Conservation (phyloP, 2,888 invertebrate species). For the Clistopyga incitator region DNA sequence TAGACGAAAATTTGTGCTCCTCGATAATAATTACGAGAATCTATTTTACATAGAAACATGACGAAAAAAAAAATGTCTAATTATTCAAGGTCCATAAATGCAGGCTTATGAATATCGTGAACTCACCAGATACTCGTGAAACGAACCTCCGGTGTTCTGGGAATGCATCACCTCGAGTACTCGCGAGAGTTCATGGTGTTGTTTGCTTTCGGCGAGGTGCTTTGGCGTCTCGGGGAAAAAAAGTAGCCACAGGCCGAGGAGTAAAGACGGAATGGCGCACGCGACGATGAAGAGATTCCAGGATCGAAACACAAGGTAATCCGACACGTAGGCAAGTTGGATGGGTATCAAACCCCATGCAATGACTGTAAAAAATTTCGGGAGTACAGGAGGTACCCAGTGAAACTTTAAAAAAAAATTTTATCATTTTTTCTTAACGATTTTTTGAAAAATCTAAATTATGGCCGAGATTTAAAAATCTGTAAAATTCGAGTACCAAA, state of each 20-base stretch:
- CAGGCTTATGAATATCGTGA: neutral
- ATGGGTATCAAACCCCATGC: slow-evolving; percentile 92
- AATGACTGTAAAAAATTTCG: slow-evolving; percentile 86
- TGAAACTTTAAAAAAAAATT: no score
- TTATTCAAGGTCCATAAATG: neutral
- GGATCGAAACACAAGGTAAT: slow-evolving; percentile 88
- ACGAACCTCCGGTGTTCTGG: slow-evolving; percentile 87
- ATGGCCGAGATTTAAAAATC: no score
- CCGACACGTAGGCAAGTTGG: slow-evolving; percentile 86
- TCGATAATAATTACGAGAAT: no score
- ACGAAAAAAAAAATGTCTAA: no score
- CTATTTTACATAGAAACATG: no score
- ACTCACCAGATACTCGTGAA: slow-evolving; percentile 83
- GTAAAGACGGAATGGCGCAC: slow-evolving; percentile 89
- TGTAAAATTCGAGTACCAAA: no score
- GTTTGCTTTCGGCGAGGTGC: slow-evolving; percentile 91
- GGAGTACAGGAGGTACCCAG: neutral
- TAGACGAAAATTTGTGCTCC: no score
- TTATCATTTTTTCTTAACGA: no score
- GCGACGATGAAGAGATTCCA: slow-evolving; percentile 92
- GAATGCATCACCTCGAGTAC: slow-evolving; percentile 89
- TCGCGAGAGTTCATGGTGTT: slow-evolving; percentile 89
- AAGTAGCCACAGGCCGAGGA: slow-evolving; percentile 88
- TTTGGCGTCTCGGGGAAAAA: slow-evolving; percentile 93
- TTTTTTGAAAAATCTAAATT: no score